A percentile compares a stretch with the other conserved stretches of the same genome.
Conservation (phyloP, 2,797 vertebrate genomes). For the Alca torda region DNA sequence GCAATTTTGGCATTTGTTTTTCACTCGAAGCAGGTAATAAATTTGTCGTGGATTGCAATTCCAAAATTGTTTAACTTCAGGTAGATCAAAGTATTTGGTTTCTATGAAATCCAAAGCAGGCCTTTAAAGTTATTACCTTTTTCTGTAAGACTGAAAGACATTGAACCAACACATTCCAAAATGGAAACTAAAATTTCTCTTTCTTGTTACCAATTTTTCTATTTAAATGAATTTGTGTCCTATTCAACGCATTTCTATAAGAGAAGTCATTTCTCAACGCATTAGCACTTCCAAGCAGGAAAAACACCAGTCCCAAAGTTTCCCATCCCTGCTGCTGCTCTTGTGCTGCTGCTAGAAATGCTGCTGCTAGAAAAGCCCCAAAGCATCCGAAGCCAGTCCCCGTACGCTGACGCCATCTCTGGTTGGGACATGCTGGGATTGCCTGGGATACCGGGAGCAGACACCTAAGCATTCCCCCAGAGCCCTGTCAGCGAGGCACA, state of each 20-base stretch:
- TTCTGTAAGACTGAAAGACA: background rate
- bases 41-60: background rate
- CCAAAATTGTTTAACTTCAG: background rate
- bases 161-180: background rate
- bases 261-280: background rate
- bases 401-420: fast-evolving
- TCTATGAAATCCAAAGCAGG: background rate
- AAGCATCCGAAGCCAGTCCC: background rate
- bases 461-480: background rate
- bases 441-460: background rate
- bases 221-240: background rate
- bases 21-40: background rate
- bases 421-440: background rate
- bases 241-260: background rate
- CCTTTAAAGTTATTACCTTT: background rate
- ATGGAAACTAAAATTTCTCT: background rate
- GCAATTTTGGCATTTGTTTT: background rate
- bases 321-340: background rate
- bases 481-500: background rate
- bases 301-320: background rate
- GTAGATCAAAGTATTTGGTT: background rate
- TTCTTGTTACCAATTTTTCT: background rate
- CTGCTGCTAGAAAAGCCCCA: background rate
- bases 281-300: background rate
- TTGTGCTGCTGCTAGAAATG: background rate